Evolutionary conservation across 2,797 vertebrate species (phyloP).

Genomic region (Babyrousa celebensis): DNA sequence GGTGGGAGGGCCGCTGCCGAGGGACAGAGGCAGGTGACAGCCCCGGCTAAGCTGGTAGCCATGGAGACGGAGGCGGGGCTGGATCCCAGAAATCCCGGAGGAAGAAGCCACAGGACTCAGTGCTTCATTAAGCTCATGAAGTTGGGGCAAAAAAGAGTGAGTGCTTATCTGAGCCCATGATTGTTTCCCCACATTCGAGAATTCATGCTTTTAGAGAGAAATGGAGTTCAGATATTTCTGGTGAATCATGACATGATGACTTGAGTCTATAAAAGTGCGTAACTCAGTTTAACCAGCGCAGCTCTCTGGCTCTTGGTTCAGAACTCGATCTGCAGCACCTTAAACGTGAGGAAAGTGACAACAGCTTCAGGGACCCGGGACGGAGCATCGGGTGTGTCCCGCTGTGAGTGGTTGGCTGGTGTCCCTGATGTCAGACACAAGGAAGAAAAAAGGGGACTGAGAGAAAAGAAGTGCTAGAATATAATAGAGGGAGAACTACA

Average conservation of each 20-base stretch:
- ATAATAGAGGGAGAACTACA: background rate
- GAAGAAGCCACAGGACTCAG: background rate
- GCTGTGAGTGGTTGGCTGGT: background rate
- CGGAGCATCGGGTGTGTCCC: fast-evolving
- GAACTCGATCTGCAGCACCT: background rate
- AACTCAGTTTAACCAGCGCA: background rate
- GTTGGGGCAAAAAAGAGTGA: background rate
- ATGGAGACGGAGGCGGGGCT: background rate
- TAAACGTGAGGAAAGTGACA: background rate
- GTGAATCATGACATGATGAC: background rate
- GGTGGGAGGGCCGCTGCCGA: background rate
- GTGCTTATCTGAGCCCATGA: background rate
- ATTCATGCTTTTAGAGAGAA: background rate
- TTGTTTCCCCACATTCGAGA: background rate
- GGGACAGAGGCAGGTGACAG: background rate
- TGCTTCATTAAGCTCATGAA: background rate
- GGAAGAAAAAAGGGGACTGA: fast-evolving
- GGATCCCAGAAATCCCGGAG: background rate
- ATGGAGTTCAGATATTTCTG: background rate
- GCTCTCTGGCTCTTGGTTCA: background rate
- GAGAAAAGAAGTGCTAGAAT: background rate
- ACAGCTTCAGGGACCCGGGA: background rate
- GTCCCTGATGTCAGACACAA: background rate
- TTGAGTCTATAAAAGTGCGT: background rate
- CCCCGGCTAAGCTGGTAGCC: background rate